Evolutionary conservation across 2,888 invertebrate species (phyloP), one percentile per base, ranked within the genome.

Genomic region (Acrobasis consociella): DNA sequence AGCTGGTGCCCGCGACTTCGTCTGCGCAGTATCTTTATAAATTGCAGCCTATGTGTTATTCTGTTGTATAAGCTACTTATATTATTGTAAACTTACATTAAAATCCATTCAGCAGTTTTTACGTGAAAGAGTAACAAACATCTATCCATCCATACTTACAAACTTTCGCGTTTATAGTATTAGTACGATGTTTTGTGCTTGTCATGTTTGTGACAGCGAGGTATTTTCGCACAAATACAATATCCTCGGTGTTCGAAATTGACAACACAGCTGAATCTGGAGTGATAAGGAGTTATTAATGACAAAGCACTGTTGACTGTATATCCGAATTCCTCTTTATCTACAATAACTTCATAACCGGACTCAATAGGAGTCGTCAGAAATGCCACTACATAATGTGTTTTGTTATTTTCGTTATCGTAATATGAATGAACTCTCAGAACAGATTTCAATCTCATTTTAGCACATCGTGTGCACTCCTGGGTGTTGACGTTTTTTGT

Each of bases 291-390:
- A 7, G 79, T 72, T 64, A 86, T 79, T 5, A 77, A 76, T 75
- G 94, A 94, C 17, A 95, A 91, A 37, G 93, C 92, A 5, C 93
- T 93, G 22, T 94, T 79, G 53, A 95, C 73, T 64, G 83, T 78
- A 56, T 93, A 91, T 55, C 79, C 75, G 11, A 80, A 75, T 3
- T 73, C 80, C 53, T 80, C 71, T 64, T 89, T 85, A 37, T 90
- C 83, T 9, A 96, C 89, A 0, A 95, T 95, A 0, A 94, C 94
- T 83, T 96, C 96, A 72, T 94, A 96, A 42, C 93, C 83, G 0
- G 94, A 95, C 56, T 93, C 84, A 5, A 94, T 95, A 0, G 96
- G 96, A 1, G 82, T 77, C 10, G 95, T 94, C 64, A 93, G 87
- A 65, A 97, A 89, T 64, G 94, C 93, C 49, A 96, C 82, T 37